Base-by-base conservation (phyloP, 2,797 vertebrate genomes). In the Bufotes viridis region DNA sequence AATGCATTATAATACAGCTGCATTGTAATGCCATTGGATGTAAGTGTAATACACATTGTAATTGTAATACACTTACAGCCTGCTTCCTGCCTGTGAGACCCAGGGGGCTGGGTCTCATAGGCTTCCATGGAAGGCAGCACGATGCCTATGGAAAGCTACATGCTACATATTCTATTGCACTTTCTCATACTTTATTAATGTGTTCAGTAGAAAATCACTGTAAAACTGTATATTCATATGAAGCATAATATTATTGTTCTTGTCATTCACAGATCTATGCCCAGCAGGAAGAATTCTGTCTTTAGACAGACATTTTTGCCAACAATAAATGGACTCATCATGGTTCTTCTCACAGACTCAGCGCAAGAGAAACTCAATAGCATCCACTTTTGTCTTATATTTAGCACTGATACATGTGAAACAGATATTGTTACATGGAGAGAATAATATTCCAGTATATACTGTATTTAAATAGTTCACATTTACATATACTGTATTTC, bases 401-500 rank as follows among this genome's bases (percentile, higher is more conserved):
- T 15, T 29, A 58, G 53, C 67, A 74, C 82, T 84, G 69, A 84
- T 84, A 74, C 5, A 58, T 84, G 26, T 34, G 51, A 70, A 79
- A 42, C 9, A 22, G 78, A 61, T 61, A 60, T 49, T 22, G 60
- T 42, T 49, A 60, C 55, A 60, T 74, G 18, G 13, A n/a, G 18
- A 65, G 22, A 70, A 53, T 29, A 6, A 69, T 26, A 57, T 51
- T 67, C 70, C 51, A 51, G 24, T 20, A 26, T 65, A 51, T 51
- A n/a, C n/a, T n/a, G n/a, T n/a, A 53, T 24, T 67, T 82, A 69
- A 49, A 69, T 53, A 13, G 9, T 78, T 78, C 22, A 78, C 58
- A 78, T 29, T 17, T 78, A 58, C 55, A 6, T 58, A 51, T 70
- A n/a, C n/a, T n/a, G n/a, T n/a, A 34, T 17, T 34, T 70, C 15